Evolutionary conservation across 2,113 vertebrate genomes (phyloP).

Genomic region (Podiceps cristatus): DNA sequence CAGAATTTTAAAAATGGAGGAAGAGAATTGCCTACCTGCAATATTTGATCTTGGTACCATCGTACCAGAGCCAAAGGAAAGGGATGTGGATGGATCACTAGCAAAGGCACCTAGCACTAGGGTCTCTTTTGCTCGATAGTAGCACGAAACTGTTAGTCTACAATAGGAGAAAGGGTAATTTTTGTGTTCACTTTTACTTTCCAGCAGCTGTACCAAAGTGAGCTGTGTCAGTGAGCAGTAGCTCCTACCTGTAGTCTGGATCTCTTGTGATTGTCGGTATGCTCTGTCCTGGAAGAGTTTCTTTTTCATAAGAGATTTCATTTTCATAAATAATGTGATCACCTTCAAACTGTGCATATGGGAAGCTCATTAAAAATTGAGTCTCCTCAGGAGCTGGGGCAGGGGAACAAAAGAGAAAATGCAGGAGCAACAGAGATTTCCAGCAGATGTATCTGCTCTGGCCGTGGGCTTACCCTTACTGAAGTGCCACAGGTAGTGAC

Average conservation of each 20-base stretch:
- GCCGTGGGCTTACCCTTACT: conserved; percentile 36
- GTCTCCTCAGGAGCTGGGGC: background rate
- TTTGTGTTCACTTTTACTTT: background rate
- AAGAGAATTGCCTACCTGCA: background rate
- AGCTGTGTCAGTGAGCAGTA: background rate
- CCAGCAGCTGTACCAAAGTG: background rate
- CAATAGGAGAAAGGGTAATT: background rate
- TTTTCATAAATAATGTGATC: conserved; percentile 69
- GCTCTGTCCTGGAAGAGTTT: conserved; percentile 34
- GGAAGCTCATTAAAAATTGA: background rate
- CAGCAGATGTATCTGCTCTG: background rate
- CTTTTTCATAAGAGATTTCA: conserved; percentile 67
- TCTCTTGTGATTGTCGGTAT: conserved; percentile 28
- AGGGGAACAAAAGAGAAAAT: background rate
- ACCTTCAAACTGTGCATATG: conserved; percentile 61
- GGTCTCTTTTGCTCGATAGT: conserved; percentile 57
- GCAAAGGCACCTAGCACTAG: background rate
- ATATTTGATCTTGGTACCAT: conserved; percentile 1
- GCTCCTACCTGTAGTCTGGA: conserved; percentile 67
- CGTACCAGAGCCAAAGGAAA: background rate
- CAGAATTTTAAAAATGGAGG: background rate
- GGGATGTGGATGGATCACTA: background rate
- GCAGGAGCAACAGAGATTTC: background rate
- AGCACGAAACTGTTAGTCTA: conserved; percentile 61
- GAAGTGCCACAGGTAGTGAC: conserved; percentile 65